Conservation (phyloP, 1,140 invertebrate species). For the Bombus sibiricus region DNA sequence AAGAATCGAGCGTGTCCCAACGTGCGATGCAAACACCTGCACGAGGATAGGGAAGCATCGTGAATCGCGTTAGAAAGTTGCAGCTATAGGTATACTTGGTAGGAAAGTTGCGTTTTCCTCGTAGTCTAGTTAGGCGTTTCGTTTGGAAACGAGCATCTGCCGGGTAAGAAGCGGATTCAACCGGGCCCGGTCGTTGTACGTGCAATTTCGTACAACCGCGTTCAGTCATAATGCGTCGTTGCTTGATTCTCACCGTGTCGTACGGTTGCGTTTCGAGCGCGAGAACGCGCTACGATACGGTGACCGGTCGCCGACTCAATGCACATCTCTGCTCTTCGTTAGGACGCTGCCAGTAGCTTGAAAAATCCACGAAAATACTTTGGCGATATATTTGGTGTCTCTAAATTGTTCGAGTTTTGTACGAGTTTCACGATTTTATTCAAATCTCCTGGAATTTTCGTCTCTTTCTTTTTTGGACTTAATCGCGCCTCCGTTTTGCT, state of each 20-base stretch:
- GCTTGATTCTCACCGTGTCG: background rate
- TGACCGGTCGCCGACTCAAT: too few relatives aligned
- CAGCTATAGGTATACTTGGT: background rate
- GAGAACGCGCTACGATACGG: too few relatives aligned
- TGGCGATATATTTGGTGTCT: too few relatives aligned
- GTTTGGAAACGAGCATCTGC: background rate
- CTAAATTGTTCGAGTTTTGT: too few relatives aligned
- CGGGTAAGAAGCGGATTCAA: constrained; percentile 31
- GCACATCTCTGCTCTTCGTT: too few relatives aligned
- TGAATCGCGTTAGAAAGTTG: constrained; percentile 53
- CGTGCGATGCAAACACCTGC: background rate
- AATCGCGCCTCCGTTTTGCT: too few relatives aligned
- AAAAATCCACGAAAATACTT: too few relatives aligned
- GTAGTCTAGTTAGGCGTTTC: constrained; percentile 12
- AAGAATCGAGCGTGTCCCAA: constrained; percentile 26
- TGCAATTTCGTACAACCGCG: constrained; percentile 10
- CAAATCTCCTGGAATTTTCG: too few relatives aligned
- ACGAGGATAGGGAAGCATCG: constrained; percentile 24
- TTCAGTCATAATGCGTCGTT: background rate
- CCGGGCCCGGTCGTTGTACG: background rate
- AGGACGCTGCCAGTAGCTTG: too few relatives aligned
- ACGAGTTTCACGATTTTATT: too few relatives aligned
- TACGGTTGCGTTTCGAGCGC: too few relatives aligned
- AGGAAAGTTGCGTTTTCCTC: constrained; percentile 17
- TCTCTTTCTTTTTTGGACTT: too few relatives aligned